A percentile compares a stretch with the other conserved stretches of the same genome.
Evolutionary conservation across 2,113 vertebrate species (phyloP).

Genomic region (Hiodon alosoides): DNA sequence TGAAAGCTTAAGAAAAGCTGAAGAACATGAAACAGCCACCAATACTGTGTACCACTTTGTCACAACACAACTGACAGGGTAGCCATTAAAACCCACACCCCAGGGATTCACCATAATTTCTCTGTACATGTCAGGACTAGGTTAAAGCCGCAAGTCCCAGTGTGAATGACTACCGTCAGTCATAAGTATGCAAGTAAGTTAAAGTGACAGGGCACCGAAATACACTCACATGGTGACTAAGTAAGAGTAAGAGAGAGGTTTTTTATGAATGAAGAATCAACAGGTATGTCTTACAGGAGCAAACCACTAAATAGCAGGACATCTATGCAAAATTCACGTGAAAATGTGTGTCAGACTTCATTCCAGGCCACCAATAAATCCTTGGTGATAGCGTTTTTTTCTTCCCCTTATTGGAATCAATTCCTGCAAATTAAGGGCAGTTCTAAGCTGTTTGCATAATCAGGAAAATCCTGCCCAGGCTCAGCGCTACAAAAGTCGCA

Average conservation of each 20-base stretch:
- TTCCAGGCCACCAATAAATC: neutral
- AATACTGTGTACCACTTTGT: neutral
- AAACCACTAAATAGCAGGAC: neutral
- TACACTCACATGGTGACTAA: no score
- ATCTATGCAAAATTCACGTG: neutral
- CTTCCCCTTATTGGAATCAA: constrained; percentile 30
- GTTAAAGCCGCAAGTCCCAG: no score
- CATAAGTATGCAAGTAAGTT: no score
- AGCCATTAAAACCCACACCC: neutral
- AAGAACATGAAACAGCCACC: neutral
- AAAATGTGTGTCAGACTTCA: neutral
- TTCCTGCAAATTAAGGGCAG: constrained; percentile 42
- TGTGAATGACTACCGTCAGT: no score
- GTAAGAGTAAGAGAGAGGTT: neutral
- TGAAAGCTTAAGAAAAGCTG: neutral
- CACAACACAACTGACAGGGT: neutral
- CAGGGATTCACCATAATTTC: neutral
- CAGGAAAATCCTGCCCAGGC: constrained; percentile 50
- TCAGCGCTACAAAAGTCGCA: constrained; percentile 18
- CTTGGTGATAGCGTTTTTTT: constrained; percentile 20
- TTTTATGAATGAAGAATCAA: neutral
- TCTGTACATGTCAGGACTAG: constrained; percentile 1
- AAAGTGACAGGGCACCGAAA: no score
- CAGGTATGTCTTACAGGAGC: neutral
- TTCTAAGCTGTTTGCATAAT: constrained; percentile 51